phyloP scores from a whole-genome alignment of 2,113 vertebrate genomes.

The Motacilla tschutschensis region DNA sequence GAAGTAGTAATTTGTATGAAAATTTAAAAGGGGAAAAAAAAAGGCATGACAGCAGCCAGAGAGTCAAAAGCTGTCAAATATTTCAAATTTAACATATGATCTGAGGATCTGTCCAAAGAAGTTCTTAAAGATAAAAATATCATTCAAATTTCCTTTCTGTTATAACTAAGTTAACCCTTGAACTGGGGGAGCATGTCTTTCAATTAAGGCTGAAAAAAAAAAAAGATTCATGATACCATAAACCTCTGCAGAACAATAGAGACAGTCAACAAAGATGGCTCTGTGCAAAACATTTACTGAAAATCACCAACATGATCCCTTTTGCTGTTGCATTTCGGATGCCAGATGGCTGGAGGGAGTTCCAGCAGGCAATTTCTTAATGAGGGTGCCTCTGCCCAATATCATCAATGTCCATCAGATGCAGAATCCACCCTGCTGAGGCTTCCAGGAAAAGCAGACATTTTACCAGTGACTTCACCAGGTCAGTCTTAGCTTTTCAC shows the following conservation, averaged over 20 bases:
- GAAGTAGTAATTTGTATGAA: background rate
- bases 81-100: background rate
- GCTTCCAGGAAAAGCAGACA: background rate
- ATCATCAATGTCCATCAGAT: background rate
- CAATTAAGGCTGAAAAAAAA: background rate
- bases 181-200: background rate
- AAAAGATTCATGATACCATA: background rate
- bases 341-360: conserved; percentile 32
- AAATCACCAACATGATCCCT: conserved; percentile 18
- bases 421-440: conserved; percentile 1
- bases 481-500: background rate
- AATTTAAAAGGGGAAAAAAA: background rate
- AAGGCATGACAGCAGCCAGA: background rate
- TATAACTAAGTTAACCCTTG: background rate
- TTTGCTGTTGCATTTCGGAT: conserved; percentile 19
- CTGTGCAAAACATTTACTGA: conserved; percentile 30
- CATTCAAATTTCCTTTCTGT: background rate
- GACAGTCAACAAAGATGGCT: conserved; percentile 28
- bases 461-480: background rate
- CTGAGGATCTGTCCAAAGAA: background rate
- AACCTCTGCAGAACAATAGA: conserved; percentile 5
- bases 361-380: conserved; percentile 53
- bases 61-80: background rate
- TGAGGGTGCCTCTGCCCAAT: background rate
- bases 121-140: background rate